phyloP scores from a whole-genome alignment of 1,140 invertebrate genomes.

The Harpegnathos saltator region DNA sequence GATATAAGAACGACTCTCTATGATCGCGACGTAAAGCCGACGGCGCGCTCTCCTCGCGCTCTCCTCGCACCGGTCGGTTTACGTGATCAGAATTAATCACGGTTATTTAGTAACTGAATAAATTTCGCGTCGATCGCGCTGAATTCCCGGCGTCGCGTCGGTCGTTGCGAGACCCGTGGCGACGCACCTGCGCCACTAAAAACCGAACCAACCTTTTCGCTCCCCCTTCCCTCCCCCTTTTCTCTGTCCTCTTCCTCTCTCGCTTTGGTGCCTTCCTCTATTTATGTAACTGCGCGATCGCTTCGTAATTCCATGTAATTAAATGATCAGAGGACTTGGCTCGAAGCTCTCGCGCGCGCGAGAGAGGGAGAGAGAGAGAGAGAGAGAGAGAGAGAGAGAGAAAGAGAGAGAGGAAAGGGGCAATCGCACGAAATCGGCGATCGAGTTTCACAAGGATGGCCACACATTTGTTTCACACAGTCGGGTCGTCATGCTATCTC shows the following conservation, averaged over 20 bases:
- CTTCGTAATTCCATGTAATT: slow-evolving; percentile 11
- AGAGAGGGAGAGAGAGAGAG: too few relatives aligned
- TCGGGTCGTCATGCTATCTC: slow-evolving; percentile 25
- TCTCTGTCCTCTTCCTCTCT: too few relatives aligned
- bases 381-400: too few relatives aligned
- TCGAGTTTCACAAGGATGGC: slow-evolving; percentile 27
- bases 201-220: slow-evolving; percentile 30
- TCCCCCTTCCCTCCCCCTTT: too few relatives aligned
- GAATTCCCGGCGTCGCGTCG: slow-evolving; percentile 56
- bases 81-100: slow-evolving; percentile 73
- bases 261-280: background rate
- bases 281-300: slow-evolving; percentile 1
- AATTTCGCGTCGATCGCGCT: slow-evolving; percentile 62
- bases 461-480: slow-evolving; percentile 49
- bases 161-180: slow-evolving; percentile 3
- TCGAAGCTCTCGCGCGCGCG: background rate
- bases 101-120: slow-evolving; percentile 72
- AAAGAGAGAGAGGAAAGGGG: background rate
- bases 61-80: slow-evolving; percentile 53
- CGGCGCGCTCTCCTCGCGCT: too few relatives aligned
- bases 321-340: background rate
- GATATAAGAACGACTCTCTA: slow-evolving; percentile 56
- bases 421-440: background rate
- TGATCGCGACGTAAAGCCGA: slow-evolving; percentile 24
- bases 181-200: slow-evolving; percentile 66